Evolutionary conservation across 2,797 vertebrate genomes (phyloP).

Genomic region (Petrocephalus sullivani): DNA sequence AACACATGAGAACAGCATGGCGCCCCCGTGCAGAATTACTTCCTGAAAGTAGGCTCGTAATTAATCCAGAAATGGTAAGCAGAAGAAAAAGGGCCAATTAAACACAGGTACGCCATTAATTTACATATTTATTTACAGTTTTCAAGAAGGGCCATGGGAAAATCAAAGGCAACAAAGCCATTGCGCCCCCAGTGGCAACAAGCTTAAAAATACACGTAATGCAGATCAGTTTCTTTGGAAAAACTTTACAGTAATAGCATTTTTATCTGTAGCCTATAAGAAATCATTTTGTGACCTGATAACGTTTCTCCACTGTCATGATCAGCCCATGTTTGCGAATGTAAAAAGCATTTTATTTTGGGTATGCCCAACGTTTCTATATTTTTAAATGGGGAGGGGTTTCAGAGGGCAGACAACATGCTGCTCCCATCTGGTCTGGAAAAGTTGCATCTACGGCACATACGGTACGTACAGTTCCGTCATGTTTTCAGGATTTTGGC

Average conservation of each 20-base stretch:
- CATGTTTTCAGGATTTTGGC: not conserved
- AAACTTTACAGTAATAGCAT: too few relatives aligned
- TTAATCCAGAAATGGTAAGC: not conserved
- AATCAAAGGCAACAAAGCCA: not conserved
- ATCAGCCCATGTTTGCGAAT: too few relatives aligned
- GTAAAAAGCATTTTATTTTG: too few relatives aligned
- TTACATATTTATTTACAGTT: not conserved
- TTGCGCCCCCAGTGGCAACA: not conserved
- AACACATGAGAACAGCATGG: not conserved
- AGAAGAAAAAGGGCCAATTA: not conserved
- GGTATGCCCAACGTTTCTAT: too few relatives aligned
- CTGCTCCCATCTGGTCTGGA: not conserved
- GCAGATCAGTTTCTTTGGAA: too few relatives aligned
- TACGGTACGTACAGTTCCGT: not conserved
- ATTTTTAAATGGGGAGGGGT: too few relatives aligned
- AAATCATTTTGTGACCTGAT: too few relatives aligned
- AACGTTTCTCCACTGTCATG: too few relatives aligned
- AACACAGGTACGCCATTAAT: not conserved
- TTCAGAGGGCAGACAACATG: not conserved
- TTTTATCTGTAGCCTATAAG: too few relatives aligned
- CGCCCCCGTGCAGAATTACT: not conserved
- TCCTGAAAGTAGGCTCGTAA: not conserved
- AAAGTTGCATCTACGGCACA: not conserved
- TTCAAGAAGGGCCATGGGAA: not conserved
- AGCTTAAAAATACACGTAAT: not conserved